Evolutionary conservation across 2,113 vertebrate species (phyloP), one percentile per base, ranked within the genome.

Genomic region (Nansenia antarctica): DNA sequence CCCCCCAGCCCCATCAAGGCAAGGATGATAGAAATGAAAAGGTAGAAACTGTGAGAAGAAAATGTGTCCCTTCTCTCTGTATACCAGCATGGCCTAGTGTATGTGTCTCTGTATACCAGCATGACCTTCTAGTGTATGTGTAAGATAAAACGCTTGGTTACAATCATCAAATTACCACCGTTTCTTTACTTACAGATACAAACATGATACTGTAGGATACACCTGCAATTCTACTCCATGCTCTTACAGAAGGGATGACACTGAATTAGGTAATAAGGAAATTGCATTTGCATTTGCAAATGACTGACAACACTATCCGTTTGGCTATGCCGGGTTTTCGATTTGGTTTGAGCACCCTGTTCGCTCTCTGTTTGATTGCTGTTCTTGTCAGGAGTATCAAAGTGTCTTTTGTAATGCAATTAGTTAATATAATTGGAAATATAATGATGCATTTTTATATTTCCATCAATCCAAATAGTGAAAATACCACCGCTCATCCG

Each of bases 231-330:
- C 32, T 68, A 84, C 74, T 62, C 67, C 58, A 62, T 69, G 72
- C 61, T 82, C 64, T 74, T 49, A 70, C 72, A 68, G 68, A 71
- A 59, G 6, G 49, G 32, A 31, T 59, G 59, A 74, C 73, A 68
- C 32, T 9, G 14, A 72, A 77, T 81, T 82, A 79, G 72, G 73
- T 83, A 78, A 82, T 78, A 83, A 82, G 70, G 67, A 82, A 72
- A 85, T 87, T 74, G 34, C 72, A 84, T 90, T 87, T 88, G 81
- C 85, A 88, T 87, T n/a, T 67, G 79, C 65, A 78, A 81, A 85
- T 82, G 67, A 71, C 53, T 31, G 37, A 66, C 69, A 63, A 62
- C n/a, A n/a, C 70, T 72, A 27, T 70, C 81, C 67, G 63, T 62
- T 64, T 66, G 69, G 58, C 67, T 15, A 20, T 64, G 67, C 71